Conservation (phyloP, 2,888 invertebrate genomes). For the Nematopogon swammerdamellus region DNA sequence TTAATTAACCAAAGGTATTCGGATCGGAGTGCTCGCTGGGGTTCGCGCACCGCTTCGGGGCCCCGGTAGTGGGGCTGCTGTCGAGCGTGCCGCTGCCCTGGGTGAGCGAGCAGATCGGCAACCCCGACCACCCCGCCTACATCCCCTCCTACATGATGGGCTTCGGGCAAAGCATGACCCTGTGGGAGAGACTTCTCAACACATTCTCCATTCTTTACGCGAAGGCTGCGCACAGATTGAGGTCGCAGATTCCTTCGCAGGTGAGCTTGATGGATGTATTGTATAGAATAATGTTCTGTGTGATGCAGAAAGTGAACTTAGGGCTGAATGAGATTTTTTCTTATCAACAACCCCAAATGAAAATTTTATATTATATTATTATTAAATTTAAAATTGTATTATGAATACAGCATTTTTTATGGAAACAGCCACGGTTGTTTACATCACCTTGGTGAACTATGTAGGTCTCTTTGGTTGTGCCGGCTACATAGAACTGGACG, state of each 20-base stretch:
- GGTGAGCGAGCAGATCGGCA: constrained; percentile 53
- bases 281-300: too few species aligned
- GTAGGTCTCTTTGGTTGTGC: too few species aligned
- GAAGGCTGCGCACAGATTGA: constrained; percentile 34
- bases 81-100: constrained; percentile 55
- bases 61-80: constrained; percentile 51
- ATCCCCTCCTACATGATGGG: constrained; percentile 55
- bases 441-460: too few species aligned
- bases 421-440: too few species aligned
- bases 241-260: constrained; percentile 44
- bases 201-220: constrained; percentile 35
- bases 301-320: too few species aligned
- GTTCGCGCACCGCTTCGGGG: constrained; percentile 46
- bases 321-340: too few species aligned
- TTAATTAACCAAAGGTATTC: too few species aligned
- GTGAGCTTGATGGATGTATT: constrained; percentile 16
- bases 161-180: constrained; percentile 43
- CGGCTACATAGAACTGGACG: too few species aligned
- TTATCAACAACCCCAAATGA: too few species aligned
- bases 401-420: too few species aligned
- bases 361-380: too few species aligned
- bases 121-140: constrained; percentile 55
- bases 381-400: too few species aligned
- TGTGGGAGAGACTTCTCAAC: constrained; percentile 46
- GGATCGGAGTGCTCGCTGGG: constrained; percentile 57